Base-by-base conservation (phyloP, 1,140 invertebrate genomes). In the Drosophila kanapiae region DNA sequence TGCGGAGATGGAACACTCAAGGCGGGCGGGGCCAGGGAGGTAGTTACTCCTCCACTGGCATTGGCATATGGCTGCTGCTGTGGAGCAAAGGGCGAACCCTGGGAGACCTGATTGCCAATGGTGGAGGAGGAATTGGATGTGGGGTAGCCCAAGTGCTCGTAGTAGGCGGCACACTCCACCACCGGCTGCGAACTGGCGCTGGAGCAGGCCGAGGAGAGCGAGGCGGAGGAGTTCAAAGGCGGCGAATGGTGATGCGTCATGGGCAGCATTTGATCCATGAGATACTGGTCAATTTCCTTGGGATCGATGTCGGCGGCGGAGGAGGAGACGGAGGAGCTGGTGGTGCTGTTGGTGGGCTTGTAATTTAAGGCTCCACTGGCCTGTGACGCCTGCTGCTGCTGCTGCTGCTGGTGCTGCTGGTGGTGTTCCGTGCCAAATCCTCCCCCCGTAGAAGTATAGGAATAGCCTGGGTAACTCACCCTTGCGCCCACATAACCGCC, bases 281-380 rank as follows among this genome's bases (percentile, higher is more conserved):
- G 81, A 84, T 93, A 93, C 90, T 93, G 92, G 82, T 93, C 92
- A 65, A 93, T 91, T 91, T 92, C 91, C 75, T 93, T 92, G 51
- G 88, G 90, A 87, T 93, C 92, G 80, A 93, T 92, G 79, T 93
- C 91, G 56, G 58, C 75, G 47, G 64, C 35, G 13, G 53, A 16
- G 8, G 47, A 9, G 16, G 16, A 9, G 48, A 27, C n/a, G 9
- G 49, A 18, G n/a, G 49, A 35, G 49, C 14, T 16, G 7, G 58
- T 63, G 72, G 37, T 3, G 53, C 31, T 16, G 14, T 14, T 56
- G 53, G 56, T 71, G 75, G 77, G 59, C 65, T 82, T 71, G 75
- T 91, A 91, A 91, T 91, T 91, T 81, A 91, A 78, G 69, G 91
- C 91, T 80, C 82, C 90, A 80, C 68, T 91, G 82, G 78, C 60